These are phyloP conservation scores for Bedellia somnulentella DNA, from an alignment of 2,888 invertebrate genomes.

Conservation along the genomic window DNA sequence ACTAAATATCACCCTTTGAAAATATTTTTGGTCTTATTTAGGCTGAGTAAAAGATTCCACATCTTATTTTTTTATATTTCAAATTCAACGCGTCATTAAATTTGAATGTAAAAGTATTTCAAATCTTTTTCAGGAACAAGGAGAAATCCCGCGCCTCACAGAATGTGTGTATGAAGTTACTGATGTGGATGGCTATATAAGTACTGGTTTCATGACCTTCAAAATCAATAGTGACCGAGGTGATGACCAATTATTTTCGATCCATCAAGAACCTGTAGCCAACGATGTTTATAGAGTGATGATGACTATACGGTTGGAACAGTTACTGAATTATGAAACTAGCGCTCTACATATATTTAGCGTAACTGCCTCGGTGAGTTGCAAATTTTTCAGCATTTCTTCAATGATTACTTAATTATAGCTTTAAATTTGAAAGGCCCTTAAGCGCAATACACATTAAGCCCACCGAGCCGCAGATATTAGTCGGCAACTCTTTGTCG, in stretches of 20 bases:
- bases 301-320: conserved; percentile 27
- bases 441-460: no score
- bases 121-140: conserved; percentile 41
- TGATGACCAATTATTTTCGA: conserved; percentile 33
- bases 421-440: no score
- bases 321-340: conserved; percentile 38
- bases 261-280: conserved; percentile 20
- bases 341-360: conserved; percentile 57
- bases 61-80: no score
- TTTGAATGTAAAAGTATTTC: no score
- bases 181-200: conserved; percentile 42
- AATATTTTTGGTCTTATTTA: no score
- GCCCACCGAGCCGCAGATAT: no score
- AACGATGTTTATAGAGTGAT: conserved; percentile 26
- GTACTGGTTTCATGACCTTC: conserved; percentile 39
- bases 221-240: conserved; percentile 31
- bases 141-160: conserved; percentile 23
- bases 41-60: no score
- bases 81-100: no score
- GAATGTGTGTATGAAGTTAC: conserved; percentile 34
- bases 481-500: no score
- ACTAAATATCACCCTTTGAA: no score
- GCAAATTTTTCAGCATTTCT: background rate
- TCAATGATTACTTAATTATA: background rate
- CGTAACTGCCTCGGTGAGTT: conserved; percentile 54